These are phyloP conservation scores for Thereva nobilitata DNA, from an alignment of 2,888 invertebrate genomes.

Conservation along the genomic window DNA sequence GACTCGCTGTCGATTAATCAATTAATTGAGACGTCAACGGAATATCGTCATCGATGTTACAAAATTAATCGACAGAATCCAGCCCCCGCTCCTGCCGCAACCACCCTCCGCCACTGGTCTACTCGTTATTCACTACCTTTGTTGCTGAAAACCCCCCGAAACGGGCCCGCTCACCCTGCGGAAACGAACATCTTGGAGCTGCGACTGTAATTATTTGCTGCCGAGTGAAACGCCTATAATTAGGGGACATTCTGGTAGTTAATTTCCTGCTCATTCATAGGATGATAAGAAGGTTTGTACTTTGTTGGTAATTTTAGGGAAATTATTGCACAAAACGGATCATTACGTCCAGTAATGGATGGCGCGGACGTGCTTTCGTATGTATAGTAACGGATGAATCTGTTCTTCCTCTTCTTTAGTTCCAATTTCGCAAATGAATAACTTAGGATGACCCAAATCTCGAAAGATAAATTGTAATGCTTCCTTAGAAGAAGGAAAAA, in stretches of 20 bases:
- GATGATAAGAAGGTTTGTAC: constrained; percentile 23
- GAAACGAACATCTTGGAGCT: not conserved
- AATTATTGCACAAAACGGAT: constrained; percentile 25
- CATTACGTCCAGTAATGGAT: constrained; percentile 7
- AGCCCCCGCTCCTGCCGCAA: not conserved
- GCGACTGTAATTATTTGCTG: constrained; percentile 21
- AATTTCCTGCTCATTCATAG: constrained; percentile 24
- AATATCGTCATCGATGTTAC: constrained; percentile 21
- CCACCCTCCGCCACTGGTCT: no score
- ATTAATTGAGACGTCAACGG: constrained; percentile 37
- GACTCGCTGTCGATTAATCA: constrained; percentile 32
- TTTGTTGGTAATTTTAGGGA: constrained; percentile 15
- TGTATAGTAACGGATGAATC: no score
- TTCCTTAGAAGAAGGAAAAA: no score
- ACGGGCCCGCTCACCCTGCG: no score
- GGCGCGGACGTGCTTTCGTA: no score
- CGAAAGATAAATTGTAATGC: no score
- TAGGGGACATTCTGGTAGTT: constrained; percentile 32
- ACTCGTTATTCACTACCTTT: no score
- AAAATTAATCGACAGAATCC: constrained; percentile 32
- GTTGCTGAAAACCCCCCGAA: no score
- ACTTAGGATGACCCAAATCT: no score
- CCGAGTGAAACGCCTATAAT: constrained; percentile 17
- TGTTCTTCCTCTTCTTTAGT: no score
- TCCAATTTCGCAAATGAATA: no score